These are phyloP conservation scores for Centruroides sculpturatus DNA, from an alignment of 1,140 invertebrate species.

Conservation along the genomic window DNA sequence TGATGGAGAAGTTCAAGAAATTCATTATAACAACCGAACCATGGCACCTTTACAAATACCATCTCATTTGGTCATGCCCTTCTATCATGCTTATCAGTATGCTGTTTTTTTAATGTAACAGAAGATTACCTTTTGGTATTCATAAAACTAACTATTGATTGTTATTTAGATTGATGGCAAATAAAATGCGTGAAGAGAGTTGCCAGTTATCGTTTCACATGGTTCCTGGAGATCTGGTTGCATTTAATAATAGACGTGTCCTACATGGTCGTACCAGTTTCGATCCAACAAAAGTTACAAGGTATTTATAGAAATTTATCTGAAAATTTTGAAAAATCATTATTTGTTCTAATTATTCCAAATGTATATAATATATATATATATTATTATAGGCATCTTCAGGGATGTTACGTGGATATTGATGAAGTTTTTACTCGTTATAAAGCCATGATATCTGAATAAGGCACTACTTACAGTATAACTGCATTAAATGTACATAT, in stretches of 20 bases:
- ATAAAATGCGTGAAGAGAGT: slow-evolving; percentile 23
- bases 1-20: slow-evolving; percentile 25
- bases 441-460: background rate
- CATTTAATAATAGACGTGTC: slow-evolving; percentile 29
- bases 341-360: background rate
- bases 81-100: slow-evolving; percentile 30
- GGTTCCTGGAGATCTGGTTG: slow-evolving; percentile 27
- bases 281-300: slow-evolving; percentile 22
- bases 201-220: slow-evolving; percentile 25
- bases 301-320: slow-evolving; percentile 17
- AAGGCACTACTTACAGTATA: too few relatives aligned
- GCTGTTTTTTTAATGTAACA: background rate
- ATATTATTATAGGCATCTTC: slow-evolving; percentile 23
- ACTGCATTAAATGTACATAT: too few relatives aligned
- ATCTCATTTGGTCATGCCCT: slow-evolving; percentile 25
- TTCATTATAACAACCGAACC: slow-evolving; percentile 30
- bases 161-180: slow-evolving; percentile 22
- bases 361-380: background rate
- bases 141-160: too few relatives aligned
- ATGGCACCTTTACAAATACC: slow-evolving; percentile 28
- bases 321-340: background rate
- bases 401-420: slow-evolving; percentile 30
- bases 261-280: slow-evolving; percentile 27
- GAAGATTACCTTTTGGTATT: too few relatives aligned
- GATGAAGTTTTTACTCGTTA: slow-evolving; percentile 24